A percentile compares a stretch with the other conserved stretches of the same genome.
Conservation (phyloP, 2,113 vertebrate genomes). For the Etheostoma cragini region DNA sequence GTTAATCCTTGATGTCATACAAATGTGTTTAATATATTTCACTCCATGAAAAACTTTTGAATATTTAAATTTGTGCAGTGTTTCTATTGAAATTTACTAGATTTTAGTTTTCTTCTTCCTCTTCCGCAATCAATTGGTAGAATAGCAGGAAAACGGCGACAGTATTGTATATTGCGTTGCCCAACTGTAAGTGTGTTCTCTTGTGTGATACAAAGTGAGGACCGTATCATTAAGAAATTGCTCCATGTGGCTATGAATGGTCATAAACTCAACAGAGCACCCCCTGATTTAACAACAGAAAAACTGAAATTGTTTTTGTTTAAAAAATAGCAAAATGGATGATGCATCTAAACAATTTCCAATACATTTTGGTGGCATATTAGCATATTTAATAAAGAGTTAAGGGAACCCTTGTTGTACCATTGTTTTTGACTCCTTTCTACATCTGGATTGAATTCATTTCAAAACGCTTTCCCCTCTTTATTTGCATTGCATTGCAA, state of each 20-base stretch:
- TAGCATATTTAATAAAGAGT: not conserved
- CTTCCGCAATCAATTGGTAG: not conserved
- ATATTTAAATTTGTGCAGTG: not conserved
- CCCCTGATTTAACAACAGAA: not conserved
- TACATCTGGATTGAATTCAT: slow-evolving; percentile 29
- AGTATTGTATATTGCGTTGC: not conserved
- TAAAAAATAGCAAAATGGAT: not conserved
- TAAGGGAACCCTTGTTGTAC: not conserved
- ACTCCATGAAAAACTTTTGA: not conserved
- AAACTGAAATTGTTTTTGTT: too few relatives aligned
- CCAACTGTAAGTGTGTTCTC: not conserved
- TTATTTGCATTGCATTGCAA: slow-evolving; percentile 46
- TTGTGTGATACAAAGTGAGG: not conserved
- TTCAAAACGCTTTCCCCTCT: slow-evolving; percentile 5
- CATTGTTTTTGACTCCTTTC: slow-evolving; percentile 2
- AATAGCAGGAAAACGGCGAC: not conserved
- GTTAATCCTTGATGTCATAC: not conserved
- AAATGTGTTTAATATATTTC: not conserved
- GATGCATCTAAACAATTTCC: not conserved
- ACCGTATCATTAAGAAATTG: not conserved
- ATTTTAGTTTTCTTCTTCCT: not conserved
- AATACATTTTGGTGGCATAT: not conserved
- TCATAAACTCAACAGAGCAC: not conserved
- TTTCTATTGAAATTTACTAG: not conserved
- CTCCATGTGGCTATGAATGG: not conserved